Base-by-base conservation (phyloP, 2,113 vertebrate genomes). In the Pelvicachromis taeniatus region DNA sequence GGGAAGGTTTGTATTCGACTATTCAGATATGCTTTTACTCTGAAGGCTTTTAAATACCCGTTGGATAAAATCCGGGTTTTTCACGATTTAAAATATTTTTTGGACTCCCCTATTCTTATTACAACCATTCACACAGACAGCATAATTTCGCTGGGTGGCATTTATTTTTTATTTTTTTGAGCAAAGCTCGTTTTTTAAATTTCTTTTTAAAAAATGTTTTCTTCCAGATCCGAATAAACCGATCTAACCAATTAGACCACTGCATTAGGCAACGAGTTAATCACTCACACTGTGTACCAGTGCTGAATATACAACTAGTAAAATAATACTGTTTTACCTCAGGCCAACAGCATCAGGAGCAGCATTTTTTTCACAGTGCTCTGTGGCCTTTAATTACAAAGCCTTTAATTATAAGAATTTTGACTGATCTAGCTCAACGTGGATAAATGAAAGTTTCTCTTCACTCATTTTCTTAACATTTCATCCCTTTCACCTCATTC, bases 1-100 rank as follows among this genome's bases (percentile, higher is more conserved):
- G 96, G 98, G 94, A 97, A 98, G 97, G 99, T 99, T 92, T 61
- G 93, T 84, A 35, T 59, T 45, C 12, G 70, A 31, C 29, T 58
- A 2, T 23, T 6, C 13, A n/a, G 33, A 35, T 42, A 19, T 8
- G 9, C 4, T 55, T 21, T 53, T 9, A 29, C 45, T 78, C 1
- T 3, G 5, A 17, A 21, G 38, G 61, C 11, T 38, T 38, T 38
- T 65, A 65, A 65, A 65, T 33, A 65, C 4, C 38, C 19, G 61
- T 65, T 65, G 33, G 19, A 38, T 65, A 21, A 65, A 65, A 65
- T 63, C 33, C 33, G 33, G 33, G 7, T 35, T 38, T 38, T 38
- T 38, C 7, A 38, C 3, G 35, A 38, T 38, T 38, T 38, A 9
- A 38, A 38, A 38, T 38, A 38, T 38, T 9, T 38, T 38, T 38